Conservation (phyloP, 2,113 vertebrate species). For the Myxocyprinus asiaticus region DNA sequence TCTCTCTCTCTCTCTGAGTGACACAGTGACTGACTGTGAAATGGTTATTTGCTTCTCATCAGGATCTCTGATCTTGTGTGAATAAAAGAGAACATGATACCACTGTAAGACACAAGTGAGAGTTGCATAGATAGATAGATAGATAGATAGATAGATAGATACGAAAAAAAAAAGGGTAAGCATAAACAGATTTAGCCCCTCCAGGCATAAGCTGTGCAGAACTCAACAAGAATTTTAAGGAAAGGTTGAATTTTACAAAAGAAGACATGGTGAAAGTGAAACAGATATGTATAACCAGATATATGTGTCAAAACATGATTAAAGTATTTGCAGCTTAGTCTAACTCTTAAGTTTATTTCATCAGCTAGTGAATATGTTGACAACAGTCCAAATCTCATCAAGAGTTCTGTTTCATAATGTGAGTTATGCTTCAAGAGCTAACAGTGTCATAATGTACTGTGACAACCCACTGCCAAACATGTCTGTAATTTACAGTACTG, state of each 20-base stretch:
- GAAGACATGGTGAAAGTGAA: neutral
- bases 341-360: neutral
- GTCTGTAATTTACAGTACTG: conserved; percentile 30
- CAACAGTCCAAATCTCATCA: conserved; percentile 13
- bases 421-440: conserved; percentile 43
- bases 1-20: conserved; percentile 5
- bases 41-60: conserved; percentile 28
- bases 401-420: conserved; percentile 15
- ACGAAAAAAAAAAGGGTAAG: no score
- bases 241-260: no score
- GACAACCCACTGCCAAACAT: conserved; percentile 6
- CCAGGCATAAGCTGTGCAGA: no score
- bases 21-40: conserved; percentile 17
- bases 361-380: conserved; percentile 5
- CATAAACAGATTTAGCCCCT: no score
- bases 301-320: no score
- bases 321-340: no score
- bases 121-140: conserved; percentile 6
- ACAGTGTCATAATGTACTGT: conserved; percentile 33
- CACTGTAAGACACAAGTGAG: neutral
- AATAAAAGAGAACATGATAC: conserved; percentile 30
- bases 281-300: no score
- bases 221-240: no score
- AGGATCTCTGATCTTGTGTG: neutral
- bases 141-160: conserved; percentile 5